Base-by-base conservation (phyloP, 1,140 invertebrate genomes). In the Drosophila kikkawai region DNA sequence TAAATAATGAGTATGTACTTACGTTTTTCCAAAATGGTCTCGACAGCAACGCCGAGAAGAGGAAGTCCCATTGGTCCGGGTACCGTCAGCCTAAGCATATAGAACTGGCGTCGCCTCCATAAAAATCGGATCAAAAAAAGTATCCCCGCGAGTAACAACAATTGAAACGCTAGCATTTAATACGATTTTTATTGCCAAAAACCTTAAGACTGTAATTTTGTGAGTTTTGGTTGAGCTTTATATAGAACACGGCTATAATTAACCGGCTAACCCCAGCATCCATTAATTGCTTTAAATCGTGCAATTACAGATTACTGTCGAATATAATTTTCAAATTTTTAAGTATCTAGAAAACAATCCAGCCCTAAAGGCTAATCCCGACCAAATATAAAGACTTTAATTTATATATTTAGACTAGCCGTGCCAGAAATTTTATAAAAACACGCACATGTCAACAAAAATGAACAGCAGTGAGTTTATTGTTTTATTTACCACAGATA, bases 11-110 rank as follows among this genome's bases (percentile, higher is more conserved):
- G 1, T 2, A 39, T 1, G 8, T 12, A 15, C 4, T 56, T 32
- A 47, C 47, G 36, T 12, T 42, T 19, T 9, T 17, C 7, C 22
- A 47, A 22, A 5, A 58, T 41, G 64, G 41, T 13, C 19, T 61
- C 44, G 1, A 13, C 13, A 3, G 50, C 58, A 19, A 58, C 70
- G 9, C 91, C 91, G 7, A 92, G 13, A 3, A 91, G 34, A 1
- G 91, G 91, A 50, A 75, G 74, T n/a, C 88, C 78, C 1, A 59
- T n/a, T 7, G 86, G 78, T 17, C 88, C 91, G 1, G 80, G 79
- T 7, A 92, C 9, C 39, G 77, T 70, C 1, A 75, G 19, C 42
- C 79, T 79, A 17, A 91, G 50, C 12, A 55, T 34, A 55, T 92
- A 91, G 15, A 79, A 50, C 55, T 57, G 74, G 12, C 91, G 68